A percentile compares a stretch with the other conserved stretches of the same genome.
These are phyloP conservation scores for Poeciliopsis retropinna DNA, from an alignment of 2,113 vertebrate genomes.

Conservation along the genomic window DNA sequence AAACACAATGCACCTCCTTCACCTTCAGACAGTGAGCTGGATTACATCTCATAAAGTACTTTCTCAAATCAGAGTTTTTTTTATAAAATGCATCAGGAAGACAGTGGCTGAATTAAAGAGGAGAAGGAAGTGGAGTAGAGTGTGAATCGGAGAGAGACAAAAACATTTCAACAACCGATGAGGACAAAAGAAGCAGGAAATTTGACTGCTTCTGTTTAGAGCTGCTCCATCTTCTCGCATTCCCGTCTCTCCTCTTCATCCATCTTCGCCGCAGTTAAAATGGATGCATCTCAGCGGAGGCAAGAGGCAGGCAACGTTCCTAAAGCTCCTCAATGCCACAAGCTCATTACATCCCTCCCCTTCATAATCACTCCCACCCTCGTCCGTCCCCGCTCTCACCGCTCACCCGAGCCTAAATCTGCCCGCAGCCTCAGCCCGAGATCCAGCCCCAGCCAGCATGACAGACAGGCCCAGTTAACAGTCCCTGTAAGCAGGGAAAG, in stretches of 20 bases:
- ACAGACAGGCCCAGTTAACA: slow-evolving; percentile 81
- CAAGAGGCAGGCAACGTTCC: slow-evolving; percentile 64
- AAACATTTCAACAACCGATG: slow-evolving; percentile 38
- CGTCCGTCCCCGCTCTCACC: slow-evolving; percentile 48
- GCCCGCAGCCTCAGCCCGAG: slow-evolving; percentile 49
- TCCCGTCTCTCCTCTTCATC: slow-evolving; percentile 30
- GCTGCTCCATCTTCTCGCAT: slow-evolving; percentile 38
- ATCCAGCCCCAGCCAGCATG: slow-evolving; percentile 68
- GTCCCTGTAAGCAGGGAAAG: slow-evolving; percentile 74
- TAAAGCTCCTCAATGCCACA: slow-evolving; percentile 64
- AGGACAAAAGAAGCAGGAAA: slow-evolving; percentile 41
- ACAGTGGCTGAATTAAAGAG: slow-evolving; percentile 14
- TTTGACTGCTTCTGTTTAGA: slow-evolving; percentile 50
- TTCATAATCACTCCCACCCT: slow-evolving; percentile 50
- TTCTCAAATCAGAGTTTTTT: slow-evolving; percentile 26
- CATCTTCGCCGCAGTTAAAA: slow-evolving; percentile 70
- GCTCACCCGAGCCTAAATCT: slow-evolving; percentile 64
- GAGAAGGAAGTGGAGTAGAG: slow-evolving; percentile 15
- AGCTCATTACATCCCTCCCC: slow-evolving; percentile 70
- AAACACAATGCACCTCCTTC: too few species aligned
- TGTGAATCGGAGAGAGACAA: slow-evolving; percentile 16
- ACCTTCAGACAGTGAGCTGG: slow-evolving; percentile 6
- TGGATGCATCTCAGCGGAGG: slow-evolving; percentile 69
- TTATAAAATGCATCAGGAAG: slow-evolving; percentile 21
- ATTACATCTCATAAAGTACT: slow-evolving; percentile 19